A percentile compares a stretch with the other conserved stretches of the same genome.
These are phyloP conservation scores for Willisornis vidua DNA, from an alignment of 2,113 vertebrate genomes.

Conservation along the genomic window DNA sequence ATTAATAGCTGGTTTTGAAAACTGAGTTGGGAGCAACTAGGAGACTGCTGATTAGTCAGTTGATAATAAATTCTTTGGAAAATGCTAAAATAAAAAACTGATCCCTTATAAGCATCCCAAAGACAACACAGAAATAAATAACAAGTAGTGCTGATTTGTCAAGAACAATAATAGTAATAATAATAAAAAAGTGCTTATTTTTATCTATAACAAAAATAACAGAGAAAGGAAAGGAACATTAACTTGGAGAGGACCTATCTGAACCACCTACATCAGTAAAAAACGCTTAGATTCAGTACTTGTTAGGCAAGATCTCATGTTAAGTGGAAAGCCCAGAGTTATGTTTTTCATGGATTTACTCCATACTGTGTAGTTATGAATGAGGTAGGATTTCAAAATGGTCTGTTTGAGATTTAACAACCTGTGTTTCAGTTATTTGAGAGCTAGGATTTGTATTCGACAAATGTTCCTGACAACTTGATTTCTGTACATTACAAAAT, in stretches of 20 bases:
- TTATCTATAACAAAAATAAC: neutral
- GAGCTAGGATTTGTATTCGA: neutral
- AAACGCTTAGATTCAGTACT: neutral
- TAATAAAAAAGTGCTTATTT: neutral
- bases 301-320: neutral
- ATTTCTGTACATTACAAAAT: neutral
- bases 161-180: neutral
- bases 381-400: neutral
- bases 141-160: neutral
- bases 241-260: neutral
- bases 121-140: neutral
- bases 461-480: neutral
- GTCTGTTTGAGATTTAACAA: neutral
- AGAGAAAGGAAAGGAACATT: fast-evolving
- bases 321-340: neutral
- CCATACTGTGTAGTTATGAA: neutral
- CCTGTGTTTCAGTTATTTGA: neutral
- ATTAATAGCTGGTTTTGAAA: neutral
- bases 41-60: neutral
- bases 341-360: neutral
- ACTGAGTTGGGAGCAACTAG: neutral
- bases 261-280: neutral
- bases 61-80: neutral
- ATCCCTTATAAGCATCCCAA: neutral
- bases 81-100: neutral